Evolutionary conservation across 2,888 invertebrate genomes (phyloP).

Genomic region (Amphiduros pacificus): DNA sequence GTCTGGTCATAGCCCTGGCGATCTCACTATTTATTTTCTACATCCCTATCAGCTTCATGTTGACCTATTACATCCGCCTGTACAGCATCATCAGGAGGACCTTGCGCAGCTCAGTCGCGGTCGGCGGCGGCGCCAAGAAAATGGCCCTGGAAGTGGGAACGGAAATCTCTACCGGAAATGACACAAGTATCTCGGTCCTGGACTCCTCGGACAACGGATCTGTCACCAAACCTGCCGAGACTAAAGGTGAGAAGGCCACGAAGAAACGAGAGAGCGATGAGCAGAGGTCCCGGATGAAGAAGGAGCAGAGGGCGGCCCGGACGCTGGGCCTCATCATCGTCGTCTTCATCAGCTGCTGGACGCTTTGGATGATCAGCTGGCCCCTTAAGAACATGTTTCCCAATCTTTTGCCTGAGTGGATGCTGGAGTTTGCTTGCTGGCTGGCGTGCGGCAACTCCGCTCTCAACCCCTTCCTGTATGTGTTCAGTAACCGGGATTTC

Average conservation of each 20-base stretch:
- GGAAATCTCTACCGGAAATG: background rate
- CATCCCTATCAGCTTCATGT: background rate
- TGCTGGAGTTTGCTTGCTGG: background rate
- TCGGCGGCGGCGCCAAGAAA: too few species aligned
- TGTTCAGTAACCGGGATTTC: background rate
- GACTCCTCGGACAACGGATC: too few species aligned
- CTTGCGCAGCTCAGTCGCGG: background rate
- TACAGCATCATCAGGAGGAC: background rate
- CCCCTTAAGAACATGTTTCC: background rate
- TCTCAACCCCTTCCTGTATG: background rate
- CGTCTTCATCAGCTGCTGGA: background rate
- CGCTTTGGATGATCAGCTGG: background rate
- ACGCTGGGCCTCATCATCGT: background rate
- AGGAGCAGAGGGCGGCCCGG: background rate
- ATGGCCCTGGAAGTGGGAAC: background rate
- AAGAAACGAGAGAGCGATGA: background rate
- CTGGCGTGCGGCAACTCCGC: background rate
- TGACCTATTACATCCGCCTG: background rate
- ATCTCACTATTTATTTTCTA: background rate
- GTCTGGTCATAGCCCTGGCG: background rate
- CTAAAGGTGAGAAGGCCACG: background rate
- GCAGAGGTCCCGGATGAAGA: background rate
- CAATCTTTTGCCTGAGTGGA: background rate
- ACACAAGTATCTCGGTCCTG: background rate
- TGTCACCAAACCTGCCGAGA: background rate